Conservation (phyloP, 1,140 invertebrate genomes). For the Drosophila fuyamai region DNA sequence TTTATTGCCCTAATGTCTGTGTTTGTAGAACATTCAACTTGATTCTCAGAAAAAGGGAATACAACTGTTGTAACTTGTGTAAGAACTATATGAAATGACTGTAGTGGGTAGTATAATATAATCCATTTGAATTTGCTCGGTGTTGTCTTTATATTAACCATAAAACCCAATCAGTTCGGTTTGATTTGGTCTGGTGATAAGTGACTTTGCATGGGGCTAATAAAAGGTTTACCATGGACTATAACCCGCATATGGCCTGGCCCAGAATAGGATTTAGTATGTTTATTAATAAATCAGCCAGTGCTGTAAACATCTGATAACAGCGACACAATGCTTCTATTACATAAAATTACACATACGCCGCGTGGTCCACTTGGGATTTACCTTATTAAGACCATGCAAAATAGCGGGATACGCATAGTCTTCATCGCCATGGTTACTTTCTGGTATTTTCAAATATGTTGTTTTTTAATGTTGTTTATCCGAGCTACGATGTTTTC, state of each 20-base stretch:
- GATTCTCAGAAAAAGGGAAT: neutral
- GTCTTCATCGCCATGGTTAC: conserved; percentile 18
- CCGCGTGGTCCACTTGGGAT: conserved; percentile 7
- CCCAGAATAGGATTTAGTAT: conserved; percentile 36
- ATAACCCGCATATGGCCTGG: conserved; percentile 43
- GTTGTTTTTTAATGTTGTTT: conserved; percentile 30
- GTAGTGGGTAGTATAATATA: neutral
- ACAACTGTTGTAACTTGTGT: neutral
- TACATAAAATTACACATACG: conserved; percentile 23
- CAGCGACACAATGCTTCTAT: conserved; percentile 15
- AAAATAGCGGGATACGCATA: conserved; percentile 6
- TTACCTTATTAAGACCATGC: conserved; percentile 27
- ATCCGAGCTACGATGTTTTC: conserved; percentile 23
- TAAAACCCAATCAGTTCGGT: conserved; percentile 43
- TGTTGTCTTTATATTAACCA: conserved; percentile 30
- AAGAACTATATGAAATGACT: neutral
- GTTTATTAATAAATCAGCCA: conserved; percentile 51
- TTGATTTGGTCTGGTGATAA: conserved; percentile 30
- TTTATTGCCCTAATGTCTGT: conserved; percentile 15
- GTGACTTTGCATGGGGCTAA: conserved; percentile 14
- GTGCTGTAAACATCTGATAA: conserved; percentile 56
- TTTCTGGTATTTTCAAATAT: conserved; percentile 24
- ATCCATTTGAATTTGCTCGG: neutral
- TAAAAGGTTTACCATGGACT: conserved; percentile 24
- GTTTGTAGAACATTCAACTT: conserved; percentile 1